A percentile compares a stretch with the other conserved stretches of the same genome.
Conservation (phyloP, 2,888 invertebrate genomes). For the Argyresthia albistria region DNA sequence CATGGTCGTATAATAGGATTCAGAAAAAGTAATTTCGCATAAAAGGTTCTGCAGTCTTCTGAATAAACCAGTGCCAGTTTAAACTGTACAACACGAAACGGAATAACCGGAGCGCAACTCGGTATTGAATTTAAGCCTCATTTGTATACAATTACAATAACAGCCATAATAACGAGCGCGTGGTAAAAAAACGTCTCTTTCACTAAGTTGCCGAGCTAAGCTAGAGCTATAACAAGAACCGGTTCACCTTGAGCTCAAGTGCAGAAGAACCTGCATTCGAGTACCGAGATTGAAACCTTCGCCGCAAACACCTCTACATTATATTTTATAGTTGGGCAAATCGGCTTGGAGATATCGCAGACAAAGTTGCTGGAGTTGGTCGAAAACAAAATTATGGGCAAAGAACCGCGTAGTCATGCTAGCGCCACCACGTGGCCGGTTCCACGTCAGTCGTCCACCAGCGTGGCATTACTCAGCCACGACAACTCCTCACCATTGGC, state of each 20-base stretch:
- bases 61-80: too few species aligned
- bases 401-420: background rate
- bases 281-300: background rate
- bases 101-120: too few species aligned
- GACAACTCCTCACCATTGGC: background rate
- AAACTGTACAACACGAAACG: too few species aligned
- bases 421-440: background rate
- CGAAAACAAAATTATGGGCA: too few species aligned
- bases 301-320: background rate
- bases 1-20: too few species aligned
- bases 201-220: too few species aligned
- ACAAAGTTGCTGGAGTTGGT: too few species aligned
- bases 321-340: too few species aligned
- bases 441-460: background rate
- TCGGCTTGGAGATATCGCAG: too few species aligned
- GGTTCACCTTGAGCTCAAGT: conserved; percentile 61
- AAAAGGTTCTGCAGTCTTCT: too few species aligned
- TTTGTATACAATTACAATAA: background rate
- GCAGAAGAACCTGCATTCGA: conserved; percentile 14
- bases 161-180: background rate
- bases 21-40: too few species aligned
- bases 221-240: conserved; percentile 14
- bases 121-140: too few species aligned
- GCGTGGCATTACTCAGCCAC: background rate
- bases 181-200: background rate